Evolutionary conservation across 1,140 invertebrate genomes (phyloP), one percentile per base, ranked within the genome.

Genomic region (Choristoneura fumiferana): DNA sequence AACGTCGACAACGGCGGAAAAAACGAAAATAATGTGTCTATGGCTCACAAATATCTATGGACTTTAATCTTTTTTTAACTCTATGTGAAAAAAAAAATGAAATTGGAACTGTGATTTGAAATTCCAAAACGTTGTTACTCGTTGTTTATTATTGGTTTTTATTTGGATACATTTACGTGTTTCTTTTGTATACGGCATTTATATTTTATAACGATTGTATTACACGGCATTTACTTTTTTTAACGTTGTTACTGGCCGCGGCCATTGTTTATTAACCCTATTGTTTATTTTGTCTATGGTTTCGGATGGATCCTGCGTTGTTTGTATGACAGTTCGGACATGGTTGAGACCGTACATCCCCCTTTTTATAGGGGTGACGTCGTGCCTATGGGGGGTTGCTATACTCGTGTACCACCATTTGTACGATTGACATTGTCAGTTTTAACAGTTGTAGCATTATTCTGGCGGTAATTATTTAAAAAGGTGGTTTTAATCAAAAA

Each of bases 351-450:
- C 76, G 22, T 91, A 92, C 72, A 81, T 93, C 79, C 92, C 93
- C 54, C 76, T 93, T 65, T 90, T 93, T 88, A 90, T 94, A 80
- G 93, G 93, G 68, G 90, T 94, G 65, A 93, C 91, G 36, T 92
- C 91, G 35, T 92, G 93, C 89, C 90, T 95, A 76, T 95, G 94
- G 93, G 94, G 93, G 73, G 91, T 95, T 69, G 91, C 94, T 63
- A 91, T 95, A 66, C 83, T 92, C 63, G 88, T 88, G 4, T 90
- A 90, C 63, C 86, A 89, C 69, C 78, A 89, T 18, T 67, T 85
- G 63, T 84, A 86, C 58, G 78, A 72, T 53, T 88, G 75, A 83
- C 69, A 38, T 59, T 39, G 49, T 35, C n/a, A 22, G n/a, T 12
- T 33, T 12, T 10, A 9, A 33, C 43, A 49, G 43, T 22, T 49